phyloP scores from a whole-genome alignment of 2,113 vertebrate species.

The Phaetusa simplex region DNA sequence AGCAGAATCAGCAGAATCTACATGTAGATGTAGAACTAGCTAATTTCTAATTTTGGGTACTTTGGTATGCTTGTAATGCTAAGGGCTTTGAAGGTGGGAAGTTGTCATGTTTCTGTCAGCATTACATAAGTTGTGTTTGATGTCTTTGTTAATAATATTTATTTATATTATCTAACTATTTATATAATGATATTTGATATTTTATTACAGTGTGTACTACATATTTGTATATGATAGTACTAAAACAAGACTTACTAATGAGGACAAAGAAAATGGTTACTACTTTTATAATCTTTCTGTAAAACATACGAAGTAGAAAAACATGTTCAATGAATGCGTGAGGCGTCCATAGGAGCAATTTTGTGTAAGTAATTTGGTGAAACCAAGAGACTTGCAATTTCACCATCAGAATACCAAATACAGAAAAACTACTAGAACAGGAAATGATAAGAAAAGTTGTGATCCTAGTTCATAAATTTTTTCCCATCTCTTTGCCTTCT shows the following conservation, averaged over 20 bases:
- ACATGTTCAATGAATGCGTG: neutral
- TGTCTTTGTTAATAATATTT: neutral
- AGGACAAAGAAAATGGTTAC: neutral
- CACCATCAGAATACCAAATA: neutral
- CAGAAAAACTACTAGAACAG: neutral
- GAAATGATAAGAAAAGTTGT: neutral
- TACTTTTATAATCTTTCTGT: neutral
- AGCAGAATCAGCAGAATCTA: neutral
- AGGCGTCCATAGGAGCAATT: neutral
- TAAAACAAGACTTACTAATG: neutral
- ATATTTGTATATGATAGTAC: neutral
- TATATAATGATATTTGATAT: neutral
- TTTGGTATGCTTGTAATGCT: neutral
- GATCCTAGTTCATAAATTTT: neutral
- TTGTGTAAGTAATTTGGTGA: neutral
- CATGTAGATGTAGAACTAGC: neutral
- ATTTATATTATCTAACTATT: neutral
- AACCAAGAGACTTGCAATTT: neutral
- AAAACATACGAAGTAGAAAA: neutral
- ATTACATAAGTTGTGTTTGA: neutral
- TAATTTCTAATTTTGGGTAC: neutral
- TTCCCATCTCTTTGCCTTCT: neutral
- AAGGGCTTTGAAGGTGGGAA: neutral
- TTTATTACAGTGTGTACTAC: neutral
- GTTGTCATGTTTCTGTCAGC: neutral